Base-by-base conservation (phyloP, 2,888 invertebrate genomes). In the Pediacus dermestoides region DNA sequence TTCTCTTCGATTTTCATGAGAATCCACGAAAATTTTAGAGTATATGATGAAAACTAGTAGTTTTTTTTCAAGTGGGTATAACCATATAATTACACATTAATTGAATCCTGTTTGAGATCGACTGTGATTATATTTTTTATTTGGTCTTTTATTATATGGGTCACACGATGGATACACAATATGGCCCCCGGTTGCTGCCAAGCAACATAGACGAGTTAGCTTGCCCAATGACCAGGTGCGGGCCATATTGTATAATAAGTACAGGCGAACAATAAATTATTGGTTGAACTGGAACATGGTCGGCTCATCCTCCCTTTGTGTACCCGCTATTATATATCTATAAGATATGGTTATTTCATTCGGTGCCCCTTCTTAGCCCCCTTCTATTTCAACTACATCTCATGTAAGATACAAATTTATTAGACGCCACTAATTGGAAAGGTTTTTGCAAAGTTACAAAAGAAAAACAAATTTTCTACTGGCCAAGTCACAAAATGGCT, bases 231-330 rank as follows among this genome's bases (percentile, higher is more conserved):
- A 54, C 58, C 59, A 59, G 59, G 59, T 60, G 59, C 55, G 48
- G 51, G 50, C 53, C 53, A 57, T 57, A 58, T 58, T 57, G 58
- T 57, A 58, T 58, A 52, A 55, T 53, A 55, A 57, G 52, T 52
- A 52, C 48, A 56, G 52, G 55, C 55, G 49, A 49, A 57, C 52
- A 55, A 57, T 55, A 49, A 55, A 53, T 55, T 53, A 53, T 53
- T 53, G 39, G 47, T 48, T 48, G 45, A 44, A 48, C 48, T 53
- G 46, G 41, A 51, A 52, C 52, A 52, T 45, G 49, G 49, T 46
- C 51, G 51, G 46, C 45, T 43, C 45, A 44, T 47, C 49, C 45
- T 51, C 49, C 40, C 44, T 52, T 49, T 52, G 44, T 52, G 46
- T 14, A 9, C 46, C 48, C 46, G 6, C 6, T 6, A 7, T n/a